Evolutionary conservation across 2,888 invertebrate genomes (phyloP).

Genomic region (Agrotis puta): DNA sequence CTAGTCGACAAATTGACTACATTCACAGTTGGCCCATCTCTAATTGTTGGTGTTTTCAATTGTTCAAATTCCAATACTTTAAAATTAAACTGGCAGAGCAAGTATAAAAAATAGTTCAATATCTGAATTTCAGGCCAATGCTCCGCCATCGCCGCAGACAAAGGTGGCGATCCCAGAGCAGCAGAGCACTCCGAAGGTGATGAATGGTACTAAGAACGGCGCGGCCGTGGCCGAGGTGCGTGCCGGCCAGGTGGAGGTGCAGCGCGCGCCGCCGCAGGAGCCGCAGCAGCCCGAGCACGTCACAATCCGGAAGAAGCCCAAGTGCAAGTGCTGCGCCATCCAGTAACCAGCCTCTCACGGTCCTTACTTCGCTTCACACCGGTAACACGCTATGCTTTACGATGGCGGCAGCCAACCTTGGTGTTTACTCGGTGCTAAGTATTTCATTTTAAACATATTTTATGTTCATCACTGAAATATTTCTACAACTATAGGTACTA

Average conservation of each 20-base stretch:
- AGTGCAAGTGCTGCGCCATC: slow-evolving; percentile 98
- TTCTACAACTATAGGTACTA: slow-evolving; percentile 69
- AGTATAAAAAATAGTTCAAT: slow-evolving; percentile 4
- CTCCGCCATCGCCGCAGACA: slow-evolving; percentile 84
- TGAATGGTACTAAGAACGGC: slow-evolving; percentile 89
- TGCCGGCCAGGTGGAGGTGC: slow-evolving; percentile 93
- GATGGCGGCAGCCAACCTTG: slow-evolving; percentile 68
- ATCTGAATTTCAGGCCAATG: slow-evolving; percentile 76
- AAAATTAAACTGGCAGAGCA: background rate
- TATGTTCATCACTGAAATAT: slow-evolving; percentile 67
- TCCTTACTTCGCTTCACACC: slow-evolving; percentile 67
- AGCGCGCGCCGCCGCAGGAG: slow-evolving; percentile 94
- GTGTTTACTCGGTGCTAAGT: slow-evolving; percentile 86
- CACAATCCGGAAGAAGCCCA: slow-evolving; percentile 98
- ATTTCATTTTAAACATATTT: slow-evolving; percentile 74
- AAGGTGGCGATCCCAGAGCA: slow-evolving; percentile 80
- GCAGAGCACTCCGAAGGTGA: slow-evolving; percentile 82
- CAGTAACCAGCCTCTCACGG: slow-evolving; percentile 91
- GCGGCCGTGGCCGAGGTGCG: slow-evolving; percentile 78
- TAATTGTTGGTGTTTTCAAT: no score
- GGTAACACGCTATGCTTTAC: slow-evolving; percentile 79
- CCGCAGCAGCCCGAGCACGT: slow-evolving; percentile 97
- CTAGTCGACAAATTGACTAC: no score
- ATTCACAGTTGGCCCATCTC: no score
- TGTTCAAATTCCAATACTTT: background rate